A percentile compares a stretch with the other conserved stretches of the same genome.
These are phyloP conservation scores for Prorops nasuta DNA, from an alignment of 1,140 invertebrate genomes.

Conservation along the genomic window DNA sequence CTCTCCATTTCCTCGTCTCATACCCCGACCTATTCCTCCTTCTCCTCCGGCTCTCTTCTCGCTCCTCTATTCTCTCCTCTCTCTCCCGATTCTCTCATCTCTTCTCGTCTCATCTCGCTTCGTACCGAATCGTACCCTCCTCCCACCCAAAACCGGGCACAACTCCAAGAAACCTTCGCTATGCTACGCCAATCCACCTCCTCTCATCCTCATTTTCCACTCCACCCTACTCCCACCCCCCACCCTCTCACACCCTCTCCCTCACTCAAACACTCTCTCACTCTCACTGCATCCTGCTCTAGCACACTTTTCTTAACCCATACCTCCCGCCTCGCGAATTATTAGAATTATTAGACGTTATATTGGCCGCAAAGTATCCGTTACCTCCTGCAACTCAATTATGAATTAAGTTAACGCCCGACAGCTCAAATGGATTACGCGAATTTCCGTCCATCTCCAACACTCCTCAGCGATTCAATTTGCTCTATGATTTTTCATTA, in stretches of 20 bases:
- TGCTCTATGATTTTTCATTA: no score
- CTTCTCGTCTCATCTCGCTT: conserved; percentile 14
- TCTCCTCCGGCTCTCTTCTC: conserved; percentile 26
- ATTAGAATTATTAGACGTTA: conserved; percentile 56
- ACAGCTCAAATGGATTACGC: no score
- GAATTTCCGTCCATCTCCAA: no score
- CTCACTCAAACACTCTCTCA: no score
- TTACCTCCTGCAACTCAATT: conserved; percentile 42
- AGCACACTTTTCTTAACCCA: conserved; percentile 12
- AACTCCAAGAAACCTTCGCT: conserved; percentile 45
- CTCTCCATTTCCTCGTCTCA: conserved; percentile 50
- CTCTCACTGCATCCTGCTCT: neutral
- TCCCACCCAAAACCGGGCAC: conserved; percentile 34
- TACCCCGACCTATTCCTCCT: conserved; percentile 41
- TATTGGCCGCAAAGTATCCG: conserved; percentile 53
- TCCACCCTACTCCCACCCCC: conserved; percentile 1
- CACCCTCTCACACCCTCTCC: conserved; percentile 13
- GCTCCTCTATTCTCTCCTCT: conserved; percentile 21
- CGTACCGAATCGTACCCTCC: conserved; percentile 4
- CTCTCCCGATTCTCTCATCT: conserved; percentile 20
- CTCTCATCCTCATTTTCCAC: conserved; percentile 5
- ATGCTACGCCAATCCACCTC: conserved; percentile 21
- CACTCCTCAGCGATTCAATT: no score
- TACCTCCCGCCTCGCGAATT: conserved; percentile 36
- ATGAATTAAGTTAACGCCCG: conserved; percentile 36